Evolutionary conservation across 2,797 vertebrate genomes (phyloP).

Genomic region (Crypturellus tataupa): DNA sequence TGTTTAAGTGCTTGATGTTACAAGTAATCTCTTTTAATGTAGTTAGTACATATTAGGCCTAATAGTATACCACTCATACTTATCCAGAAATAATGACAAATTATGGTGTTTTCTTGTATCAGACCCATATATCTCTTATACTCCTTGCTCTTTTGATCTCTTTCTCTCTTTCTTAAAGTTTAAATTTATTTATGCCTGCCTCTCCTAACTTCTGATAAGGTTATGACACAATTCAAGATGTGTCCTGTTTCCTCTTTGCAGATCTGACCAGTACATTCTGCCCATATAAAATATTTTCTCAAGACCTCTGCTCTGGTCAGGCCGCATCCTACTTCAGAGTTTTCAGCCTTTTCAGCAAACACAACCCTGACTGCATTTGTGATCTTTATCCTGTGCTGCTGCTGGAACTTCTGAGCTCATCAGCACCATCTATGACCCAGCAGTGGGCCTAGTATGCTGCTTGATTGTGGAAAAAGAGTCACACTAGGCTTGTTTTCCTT

Average conservation of each 20-base stretch:
- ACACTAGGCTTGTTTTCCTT: not conserved
- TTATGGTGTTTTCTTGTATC: not conserved
- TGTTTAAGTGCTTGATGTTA: not conserved
- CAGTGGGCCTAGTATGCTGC: not conserved
- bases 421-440: not conserved
- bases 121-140: not conserved
- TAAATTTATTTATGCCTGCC: not conserved
- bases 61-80: not conserved
- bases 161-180: not conserved
- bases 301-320: not conserved
- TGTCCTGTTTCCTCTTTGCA: not conserved
- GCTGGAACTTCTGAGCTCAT: not conserved
- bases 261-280: not conserved
- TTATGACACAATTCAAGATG: not conserved
- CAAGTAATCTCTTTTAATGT: not conserved
- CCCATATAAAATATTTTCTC: not conserved
- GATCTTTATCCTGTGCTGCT: not conserved
- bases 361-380: not conserved
- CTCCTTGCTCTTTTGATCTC: not conserved
- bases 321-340: not conserved
- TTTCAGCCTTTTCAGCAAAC: not conserved
- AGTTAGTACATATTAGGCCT: not conserved
- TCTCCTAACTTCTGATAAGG: not conserved
- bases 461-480: not conserved
- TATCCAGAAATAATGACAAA: not conserved